Base-by-base conservation (phyloP, 2,888 invertebrate species). In the Pandemis corylana region DNA sequence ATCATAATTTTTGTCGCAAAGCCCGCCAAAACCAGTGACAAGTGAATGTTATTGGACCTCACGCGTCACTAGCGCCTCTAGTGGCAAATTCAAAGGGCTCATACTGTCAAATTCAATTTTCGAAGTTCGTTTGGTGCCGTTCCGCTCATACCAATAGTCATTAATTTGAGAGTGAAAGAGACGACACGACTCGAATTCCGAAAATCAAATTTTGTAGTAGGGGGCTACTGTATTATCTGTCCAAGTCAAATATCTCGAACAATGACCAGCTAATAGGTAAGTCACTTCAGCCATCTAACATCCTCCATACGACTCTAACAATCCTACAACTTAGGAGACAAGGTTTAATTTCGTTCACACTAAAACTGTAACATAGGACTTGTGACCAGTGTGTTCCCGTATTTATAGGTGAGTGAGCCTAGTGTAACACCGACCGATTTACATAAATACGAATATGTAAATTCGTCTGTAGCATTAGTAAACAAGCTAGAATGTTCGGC, bases 391-490 rank as follows among this genome's bases (percentile, higher is more conserved):
- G 56, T 9, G 20, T 20, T 56, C 7, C 51, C 20, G 56, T 4
- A n/a, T n/a, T 4, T 12, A 28, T 59, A 53, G 53, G 53, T 53
- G 46, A 36, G 28, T 36, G 12, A 59, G 68, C 44, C 51, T n/a
- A 44, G 12, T 46, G 44, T 59, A 59, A 59, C 66, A 51, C 36
- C 20, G 68, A 42, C 41, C 15, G 36, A 68, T 68, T 59, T 42
- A 44, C 68, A 68, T 68, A 68, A 68, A 68, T 68, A 59, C 68
- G 68, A 68, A 68, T 68, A 68, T 68, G 68, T 59, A 68, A 59
- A 68, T 68, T 28, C 42, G 13, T 9, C 15, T 59, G 56, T 44
- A 68, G 68, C 59, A 20, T 62, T 41, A 65, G 59, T 59, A 59
- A 59, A 49, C 65, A 65, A 46, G 13, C 46, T 65, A 49, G 7